Base-by-base conservation (phyloP, 2,797 vertebrate genomes). In the Gallinago stenura region DNA sequence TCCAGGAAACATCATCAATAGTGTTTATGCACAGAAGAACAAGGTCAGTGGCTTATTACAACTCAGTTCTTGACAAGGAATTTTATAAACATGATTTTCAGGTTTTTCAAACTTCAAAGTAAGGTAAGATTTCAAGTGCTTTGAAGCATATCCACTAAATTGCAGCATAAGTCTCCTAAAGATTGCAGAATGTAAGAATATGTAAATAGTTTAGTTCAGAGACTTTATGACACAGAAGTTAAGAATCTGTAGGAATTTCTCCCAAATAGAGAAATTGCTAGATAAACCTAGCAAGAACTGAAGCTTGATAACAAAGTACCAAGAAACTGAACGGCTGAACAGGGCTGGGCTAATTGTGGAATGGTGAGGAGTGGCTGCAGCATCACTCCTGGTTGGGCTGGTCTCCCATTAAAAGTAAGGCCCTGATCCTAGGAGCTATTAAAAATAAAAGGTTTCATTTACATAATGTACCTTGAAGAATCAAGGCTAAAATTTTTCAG, bases 31-130 rank as follows among this genome's bases (percentile, higher is more conserved):
- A 86, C 41, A 90, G 28, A 75, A 64, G 31, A 85, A 64, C 30
- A 95, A 57, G 45, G 72, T 61, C 83, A 83, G 69, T 28, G 25
- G 37, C 46, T 88, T 84, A 58, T 14, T 76, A 61, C 17, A 84
- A 35, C 46, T 76, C 66, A 41, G 30, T 28, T 86, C 77, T 87
- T 90, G 33, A 87, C 95, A 65, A 72, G 19, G n/a, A 71, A 65
- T 72, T 88, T 93, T 31, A 84, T 87, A 96, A 93, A 87, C 88
- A 66, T 15, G 92, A 89, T 62, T 95, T 95, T 95, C 95, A 93
- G 92, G 95, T 95, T 96, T 97, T 90, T 89, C 94, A 79, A 54
- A 54, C 92, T 93, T 31, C 70, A 30, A 77, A 91, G 71, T 62
- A 41, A 90, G 54, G 56, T 69, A 58, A 66, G 51, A 78, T 89